Conservation (phyloP, 2,113 vertebrate genomes). For the Sylvia atricapilla region DNA sequence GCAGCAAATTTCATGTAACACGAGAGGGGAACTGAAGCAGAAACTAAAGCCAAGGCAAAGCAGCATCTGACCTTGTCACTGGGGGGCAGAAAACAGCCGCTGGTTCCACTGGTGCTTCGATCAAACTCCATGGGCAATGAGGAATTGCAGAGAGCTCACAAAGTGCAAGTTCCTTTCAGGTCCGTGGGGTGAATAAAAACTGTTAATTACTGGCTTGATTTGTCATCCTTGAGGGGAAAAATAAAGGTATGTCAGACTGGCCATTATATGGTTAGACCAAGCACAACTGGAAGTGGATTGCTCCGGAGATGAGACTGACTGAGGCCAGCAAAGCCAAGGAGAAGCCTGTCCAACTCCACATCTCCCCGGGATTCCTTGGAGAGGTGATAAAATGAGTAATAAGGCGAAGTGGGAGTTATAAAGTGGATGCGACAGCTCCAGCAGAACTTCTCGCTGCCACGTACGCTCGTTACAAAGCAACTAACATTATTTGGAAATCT, state of each 20-base stretch:
- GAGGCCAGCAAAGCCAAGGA: constrained; percentile 29
- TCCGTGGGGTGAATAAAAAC: constrained; percentile 49
- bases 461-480: background rate
- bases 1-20: background rate
- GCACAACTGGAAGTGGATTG: background rate
- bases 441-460: constrained; percentile 10
- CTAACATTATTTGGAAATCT: background rate
- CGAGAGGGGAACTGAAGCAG: background rate
- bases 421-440: background rate
- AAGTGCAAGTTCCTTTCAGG: constrained; percentile 14
- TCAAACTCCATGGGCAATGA: background rate
- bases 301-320: background rate
- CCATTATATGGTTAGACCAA: constrained; percentile 21
- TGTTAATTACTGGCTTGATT: constrained; percentile 38
- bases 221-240: constrained; percentile 34
- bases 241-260: background rate
- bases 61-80: constrained; percentile 11
- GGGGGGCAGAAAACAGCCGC: constrained; percentile 22
- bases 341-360: background rate
- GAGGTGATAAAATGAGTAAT: constrained; percentile 30
- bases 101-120: constrained; percentile 14
- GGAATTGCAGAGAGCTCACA: background rate
- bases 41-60: background rate
- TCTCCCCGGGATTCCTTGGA: constrained; percentile 21
- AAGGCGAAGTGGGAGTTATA: constrained; percentile 19